Conservation (phyloP, 1,140 invertebrate genomes). For the Drosophila bocki region DNA sequence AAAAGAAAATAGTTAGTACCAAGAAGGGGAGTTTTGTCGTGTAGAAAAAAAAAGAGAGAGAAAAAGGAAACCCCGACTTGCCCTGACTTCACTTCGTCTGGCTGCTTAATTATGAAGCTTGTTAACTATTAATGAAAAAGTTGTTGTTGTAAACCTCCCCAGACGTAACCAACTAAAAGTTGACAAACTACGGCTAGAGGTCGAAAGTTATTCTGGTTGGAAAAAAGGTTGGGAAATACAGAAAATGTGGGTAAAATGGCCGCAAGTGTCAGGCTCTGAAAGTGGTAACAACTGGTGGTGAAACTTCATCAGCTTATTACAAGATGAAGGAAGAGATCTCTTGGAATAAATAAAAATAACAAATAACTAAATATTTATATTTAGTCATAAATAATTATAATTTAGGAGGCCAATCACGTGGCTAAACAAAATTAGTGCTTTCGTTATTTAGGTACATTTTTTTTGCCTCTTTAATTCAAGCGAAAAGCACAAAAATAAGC, state of each 20-base stretch:
- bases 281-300: conserved; percentile 7
- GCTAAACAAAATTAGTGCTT: not conserved
- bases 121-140: conserved; percentile 84
- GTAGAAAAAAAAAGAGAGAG: not conserved
- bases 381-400: not conserved
- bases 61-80: conserved; percentile 17
- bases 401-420: not conserved
- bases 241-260: not conserved
- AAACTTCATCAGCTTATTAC: not conserved
- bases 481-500: not conserved
- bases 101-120: conserved; percentile 79
- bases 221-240: not conserved
- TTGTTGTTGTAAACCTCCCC: conserved; percentile 73
- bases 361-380: not conserved
- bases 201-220: conserved; percentile 17
- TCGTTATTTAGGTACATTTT: too few species aligned
- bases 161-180: conserved; percentile 60
- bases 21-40: not conserved
- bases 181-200: conserved; percentile 43
- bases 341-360: not conserved
- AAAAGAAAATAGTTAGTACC: conserved; percentile 2
- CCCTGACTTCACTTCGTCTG: conserved; percentile 51
- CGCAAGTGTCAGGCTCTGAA: not conserved
- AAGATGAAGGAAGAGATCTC: not conserved
- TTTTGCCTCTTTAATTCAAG: not conserved